Evolutionary conservation across 2,797 vertebrate species (phyloP).

Genomic region (Cebuella pygmaea): DNA sequence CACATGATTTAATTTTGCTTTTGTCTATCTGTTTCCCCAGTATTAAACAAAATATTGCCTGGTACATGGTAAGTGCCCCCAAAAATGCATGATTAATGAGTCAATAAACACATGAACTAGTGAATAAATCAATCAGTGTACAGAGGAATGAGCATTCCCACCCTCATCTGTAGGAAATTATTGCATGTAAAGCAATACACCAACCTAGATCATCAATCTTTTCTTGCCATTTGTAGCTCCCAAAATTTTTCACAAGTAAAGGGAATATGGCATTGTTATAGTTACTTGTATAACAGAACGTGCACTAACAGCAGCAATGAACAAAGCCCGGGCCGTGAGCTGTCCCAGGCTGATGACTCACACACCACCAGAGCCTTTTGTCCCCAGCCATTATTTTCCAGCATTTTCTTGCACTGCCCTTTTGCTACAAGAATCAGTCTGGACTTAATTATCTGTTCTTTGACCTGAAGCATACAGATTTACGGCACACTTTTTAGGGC

Average conservation of each 20-base stretch:
- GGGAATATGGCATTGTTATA: background rate
- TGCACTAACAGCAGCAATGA: background rate
- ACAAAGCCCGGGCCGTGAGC: background rate
- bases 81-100: background rate
- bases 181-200: background rate
- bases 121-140: background rate
- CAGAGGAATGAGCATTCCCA: background rate
- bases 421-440: constrained; percentile 9
- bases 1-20: background rate
- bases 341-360: background rate
- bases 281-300: background rate
- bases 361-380: background rate
- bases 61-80: background rate
- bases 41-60: background rate
- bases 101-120: background rate
- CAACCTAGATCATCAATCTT: background rate
- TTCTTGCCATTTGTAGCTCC: background rate
- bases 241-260: background rate
- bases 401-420: background rate
- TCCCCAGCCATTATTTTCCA: background rate
- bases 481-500: constrained; percentile 3
- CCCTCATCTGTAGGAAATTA: background rate
- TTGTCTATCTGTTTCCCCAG: background rate
- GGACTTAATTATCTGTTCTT: constrained; percentile 19
- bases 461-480: constrained; percentile 34